A percentile compares a stretch with the other conserved stretches of the same genome.
These are phyloP conservation scores for Apodemus agrarius DNA, from an alignment of 2,797 vertebrate species.

Conservation along the genomic window DNA sequence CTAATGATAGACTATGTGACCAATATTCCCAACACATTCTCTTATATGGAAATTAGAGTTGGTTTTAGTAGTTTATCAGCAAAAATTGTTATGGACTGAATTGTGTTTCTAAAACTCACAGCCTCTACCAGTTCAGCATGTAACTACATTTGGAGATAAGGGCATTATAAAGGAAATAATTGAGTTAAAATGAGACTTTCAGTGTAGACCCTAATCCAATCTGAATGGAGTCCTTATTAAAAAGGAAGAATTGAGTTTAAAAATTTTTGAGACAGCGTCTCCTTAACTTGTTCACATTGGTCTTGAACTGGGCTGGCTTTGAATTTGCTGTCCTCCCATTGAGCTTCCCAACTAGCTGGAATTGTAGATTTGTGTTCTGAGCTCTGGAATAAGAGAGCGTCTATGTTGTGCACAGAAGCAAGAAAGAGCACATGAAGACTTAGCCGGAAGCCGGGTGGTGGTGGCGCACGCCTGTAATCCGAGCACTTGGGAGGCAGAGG, in stretches of 20 bases:
- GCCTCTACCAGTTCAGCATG: background rate
- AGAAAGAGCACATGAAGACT: background rate
- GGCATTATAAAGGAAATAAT: background rate
- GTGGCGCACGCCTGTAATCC: no score
- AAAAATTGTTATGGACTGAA: background rate
- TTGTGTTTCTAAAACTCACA: background rate
- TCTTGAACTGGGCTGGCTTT: background rate
- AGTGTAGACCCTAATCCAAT: background rate
- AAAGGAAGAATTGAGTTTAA: background rate
- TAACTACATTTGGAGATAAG: background rate
- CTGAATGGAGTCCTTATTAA: background rate
- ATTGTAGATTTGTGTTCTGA: background rate
- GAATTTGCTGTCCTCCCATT: background rate
- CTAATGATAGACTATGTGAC: background rate
- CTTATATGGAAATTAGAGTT: background rate
- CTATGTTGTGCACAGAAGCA: background rate
- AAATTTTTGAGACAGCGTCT: background rate
- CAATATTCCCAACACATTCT: background rate
- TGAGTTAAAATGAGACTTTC: background rate
- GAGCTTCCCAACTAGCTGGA: background rate
- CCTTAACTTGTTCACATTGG: background rate
- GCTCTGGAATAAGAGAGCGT: background rate
- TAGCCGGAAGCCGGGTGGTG: no score
- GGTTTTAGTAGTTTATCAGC: constrained; percentile 6
- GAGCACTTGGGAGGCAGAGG: no score